Base-by-base conservation (phyloP, 92 coral and sea anemone species). In the Epizoanthus ramosus region DNA sequence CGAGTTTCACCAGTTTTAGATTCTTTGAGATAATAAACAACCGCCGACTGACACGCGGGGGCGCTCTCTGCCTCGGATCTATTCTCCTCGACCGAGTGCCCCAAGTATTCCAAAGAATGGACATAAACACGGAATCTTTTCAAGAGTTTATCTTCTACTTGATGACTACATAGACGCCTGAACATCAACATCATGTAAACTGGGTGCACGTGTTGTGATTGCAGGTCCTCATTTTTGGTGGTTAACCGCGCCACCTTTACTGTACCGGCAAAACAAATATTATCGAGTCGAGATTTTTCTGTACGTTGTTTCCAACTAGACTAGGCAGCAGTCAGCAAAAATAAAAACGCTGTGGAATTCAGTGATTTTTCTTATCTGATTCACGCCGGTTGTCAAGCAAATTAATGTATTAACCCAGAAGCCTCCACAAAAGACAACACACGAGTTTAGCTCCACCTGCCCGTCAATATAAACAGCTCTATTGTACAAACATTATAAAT, bases 401-500 rank as follows among this genome's bases (percentile, higher is more conserved):
- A 71, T 39, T 70, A 19, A 14, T 8, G 18, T 43, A 71, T 67
- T 17, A 67, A 67, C 14, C 13, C n/a, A 22, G 33, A 71, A 17
- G 15, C 22, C 35, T 71, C 45, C 16, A 57, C 10, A 7, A 16
- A 4, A 45, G 52, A 4, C 13, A 50, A 50, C 54, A 50, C 14
- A 43, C 50, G 10, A 71, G 13, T 22, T 71, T 57, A 45, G 33
- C 21, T 43, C 76, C 76, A 71, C 76, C 76, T 71, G 76, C 17
- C 76, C n/a, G 13, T 8, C 14, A 50, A 22, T 22, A n/a, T 47
- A 50, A 71, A 71, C 76, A 71, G 47, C 50, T 50, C 37, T 19
- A 45, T 71, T 71, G 24, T 2, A 25, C 24, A 45, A 71, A 33
- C 21, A 41, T 41, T n/a, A 16, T 15, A 47, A 71, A 71, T 47